Evolutionary conservation across 2,888 invertebrate species (phyloP), one percentile per base, ranked within the genome.

Genomic region (Tanytarsus gracilentus): DNA sequence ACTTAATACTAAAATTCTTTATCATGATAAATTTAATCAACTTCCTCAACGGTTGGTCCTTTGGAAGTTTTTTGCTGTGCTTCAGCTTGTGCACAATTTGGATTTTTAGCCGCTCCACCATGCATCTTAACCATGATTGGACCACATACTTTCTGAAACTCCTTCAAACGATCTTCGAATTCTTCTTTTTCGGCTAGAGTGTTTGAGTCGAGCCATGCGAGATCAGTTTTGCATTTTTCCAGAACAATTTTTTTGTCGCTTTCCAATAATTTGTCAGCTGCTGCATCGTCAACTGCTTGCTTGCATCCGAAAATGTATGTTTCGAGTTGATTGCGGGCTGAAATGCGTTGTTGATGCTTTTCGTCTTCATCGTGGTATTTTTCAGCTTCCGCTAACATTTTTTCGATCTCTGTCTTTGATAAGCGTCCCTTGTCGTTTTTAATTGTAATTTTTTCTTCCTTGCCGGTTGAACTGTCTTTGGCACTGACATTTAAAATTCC

Each of bases 121-220:
- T 89, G 88, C n/a, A 90, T 72, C 68, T 89, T 90, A 70, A 86
- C 80, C 84, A 93, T 91, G 48, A 88, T 77, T 0, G 91, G 88
- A 52, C 82, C 81, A 68, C 88, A 89, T 16, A 84, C 79, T 16
- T 77, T 78, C 69, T 91, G 88, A 21, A 87, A 75, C 53, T 86
- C 83, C 68, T 87, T 84, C 65, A 91, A 73, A 67, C 84, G 86
- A 64, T 84, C 79, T 58, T 91, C 88, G 65, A 84, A 83, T n/a
- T n/a, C n/a, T n/a, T n/a, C n/a, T n/a, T n/a, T n/a, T n/a, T n/a
- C n/a, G n/a, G n/a, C n/a, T n/a, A 88, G 75, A 1, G 82, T 79
- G 69, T 92, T 89, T 23, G 75, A 72, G 66, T 94, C 94, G 33
- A 94, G 73, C 93, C 93, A 94, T 9, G 78, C 75, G 61, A 90